Evolutionary conservation across 2,113 vertebrate genomes (phyloP), one percentile per base, ranked within the genome.

Genomic region (Tiliqua scincoides): DNA sequence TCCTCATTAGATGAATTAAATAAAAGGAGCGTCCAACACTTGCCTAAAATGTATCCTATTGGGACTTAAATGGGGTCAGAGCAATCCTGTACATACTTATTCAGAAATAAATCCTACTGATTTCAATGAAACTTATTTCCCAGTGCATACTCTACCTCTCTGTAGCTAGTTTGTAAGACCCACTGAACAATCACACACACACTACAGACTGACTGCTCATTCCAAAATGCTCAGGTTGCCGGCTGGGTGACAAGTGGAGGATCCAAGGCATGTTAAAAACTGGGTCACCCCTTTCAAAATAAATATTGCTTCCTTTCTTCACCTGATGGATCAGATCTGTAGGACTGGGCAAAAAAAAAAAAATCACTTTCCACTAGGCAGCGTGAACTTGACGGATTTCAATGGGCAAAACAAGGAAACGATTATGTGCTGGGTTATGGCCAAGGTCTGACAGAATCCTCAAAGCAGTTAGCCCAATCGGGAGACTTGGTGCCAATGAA

Each of bases 191-290:
- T 63, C 61, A n/a, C 30, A n/a, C 27, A 63, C 3, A 63, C 1
- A 7, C 21, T 23, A 63, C 30, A 27, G n/a, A 30, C 63, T n/a
- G 27, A 67, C 27, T 67, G 9, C 25, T 67, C 30, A 67, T n/a
- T 63, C 25, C 27, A 23, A 8, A 63, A 63, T 63, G 8, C 43
- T 48, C 43, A 4, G 4, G 20, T 61, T 61, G 59, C 3, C 20
- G 59, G 59, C 59, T 61, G 6, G 59, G 59, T 12, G 14, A 61
- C 59, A 17, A 14, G 2, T 35, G n/a, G 30, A 9, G 30, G 18
- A 35, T 35, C 87, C 70, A 72, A 74, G 74, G n/a, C n/a, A 0
- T 43, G 88, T 91, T 84, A 14, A 62, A 88, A 90, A 93, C 81
- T 90, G 87, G 79, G 17, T 83, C 80, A 87, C 75, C 57, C 57